phyloP scores from a whole-genome alignment of 2,888 invertebrate genomes.

The Nephrotoma guestfalica region DNA sequence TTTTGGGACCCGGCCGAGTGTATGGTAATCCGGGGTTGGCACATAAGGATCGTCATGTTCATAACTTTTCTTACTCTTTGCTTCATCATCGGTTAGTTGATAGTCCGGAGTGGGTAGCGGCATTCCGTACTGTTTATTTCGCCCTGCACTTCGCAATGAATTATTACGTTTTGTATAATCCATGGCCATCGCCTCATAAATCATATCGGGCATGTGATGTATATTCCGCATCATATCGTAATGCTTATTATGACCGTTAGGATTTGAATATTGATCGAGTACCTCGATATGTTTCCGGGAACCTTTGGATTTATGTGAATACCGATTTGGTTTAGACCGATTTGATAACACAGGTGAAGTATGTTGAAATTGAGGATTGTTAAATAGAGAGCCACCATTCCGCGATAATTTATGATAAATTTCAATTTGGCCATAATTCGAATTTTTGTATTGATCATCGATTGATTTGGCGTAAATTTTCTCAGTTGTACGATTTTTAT shows the following conservation, averaged over 20 bases:
- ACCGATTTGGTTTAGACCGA: conserved; percentile 12
- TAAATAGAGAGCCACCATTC: conserved; percentile 22
- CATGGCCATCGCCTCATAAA: conserved; percentile 47
- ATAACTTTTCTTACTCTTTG: conserved; percentile 19
- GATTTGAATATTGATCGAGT: conserved; percentile 27
- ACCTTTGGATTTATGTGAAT: conserved; percentile 22
- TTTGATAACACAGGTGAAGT: conserved; percentile 22
- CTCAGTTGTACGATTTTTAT: neutral
- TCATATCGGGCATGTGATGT: conserved; percentile 43
- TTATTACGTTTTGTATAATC: conserved; percentile 17
- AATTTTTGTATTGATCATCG: neutral
- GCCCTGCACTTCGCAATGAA: conserved; percentile 14
- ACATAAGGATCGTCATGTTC: conserved; percentile 31
- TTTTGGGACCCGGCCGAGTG: conserved; percentile 23
- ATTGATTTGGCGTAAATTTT: neutral
- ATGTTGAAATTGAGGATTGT: conserved; percentile 30
- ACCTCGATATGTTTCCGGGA: conserved; percentile 23
- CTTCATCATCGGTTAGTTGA: conserved; percentile 30
- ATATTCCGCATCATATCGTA: conserved; percentile 28
- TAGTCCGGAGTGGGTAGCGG: conserved; percentile 30
- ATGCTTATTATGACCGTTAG: conserved; percentile 18
- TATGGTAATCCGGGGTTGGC: conserved; percentile 32
- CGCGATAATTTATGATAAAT: conserved; percentile 1
- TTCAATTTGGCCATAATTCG: conserved; percentile 7
- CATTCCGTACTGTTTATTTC: conserved; percentile 9